A percentile compares a stretch with the other conserved stretches of the same genome.
Evolutionary conservation across 2,113 vertebrate genomes (phyloP).

Genomic region (Bambusicola thoracicus): DNA sequence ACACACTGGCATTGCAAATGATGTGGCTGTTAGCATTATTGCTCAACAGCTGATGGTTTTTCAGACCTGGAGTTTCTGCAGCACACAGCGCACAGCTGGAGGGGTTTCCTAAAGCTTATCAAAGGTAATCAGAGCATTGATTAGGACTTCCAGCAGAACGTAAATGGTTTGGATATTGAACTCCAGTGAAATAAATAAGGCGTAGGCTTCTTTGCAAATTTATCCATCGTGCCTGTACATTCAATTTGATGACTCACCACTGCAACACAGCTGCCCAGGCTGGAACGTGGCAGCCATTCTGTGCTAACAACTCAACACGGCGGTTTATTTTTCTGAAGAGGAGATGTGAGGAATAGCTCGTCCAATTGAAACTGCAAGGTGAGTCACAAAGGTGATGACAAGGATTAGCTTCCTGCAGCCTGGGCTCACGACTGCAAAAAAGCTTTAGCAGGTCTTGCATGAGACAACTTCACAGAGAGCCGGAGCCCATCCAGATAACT

Average conservation of each 20-base stretch:
- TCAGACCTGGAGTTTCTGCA: background rate
- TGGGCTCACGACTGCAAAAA: background rate
- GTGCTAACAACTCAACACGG: background rate
- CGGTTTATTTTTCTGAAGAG: background rate
- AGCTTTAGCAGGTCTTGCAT: background rate
- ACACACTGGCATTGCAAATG: background rate
- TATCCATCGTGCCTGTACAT: background rate
- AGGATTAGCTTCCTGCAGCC: slow-evolving; percentile 7
- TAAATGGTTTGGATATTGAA: background rate
- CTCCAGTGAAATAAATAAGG: background rate
- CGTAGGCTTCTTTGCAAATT: background rate
- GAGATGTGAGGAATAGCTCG: slow-evolving; percentile 9
- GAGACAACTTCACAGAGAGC: background rate
- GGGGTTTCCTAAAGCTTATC: background rate
- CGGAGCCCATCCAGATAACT: background rate
- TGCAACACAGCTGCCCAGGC: background rate
- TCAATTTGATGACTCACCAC: slow-evolving; percentile 13
- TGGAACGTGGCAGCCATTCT: slow-evolving; percentile 18
- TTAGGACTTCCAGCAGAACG: background rate
- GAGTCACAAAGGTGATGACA: slow-evolving; percentile 43
- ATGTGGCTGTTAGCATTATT: background rate
- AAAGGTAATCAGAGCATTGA: background rate
- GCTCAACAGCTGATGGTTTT: background rate
- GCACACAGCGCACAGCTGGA: background rate
- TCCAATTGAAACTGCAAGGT: slow-evolving; percentile 12